phyloP scores from a whole-genome alignment of 2,888 invertebrate species.

The Mesorhabditis belari region DNA sequence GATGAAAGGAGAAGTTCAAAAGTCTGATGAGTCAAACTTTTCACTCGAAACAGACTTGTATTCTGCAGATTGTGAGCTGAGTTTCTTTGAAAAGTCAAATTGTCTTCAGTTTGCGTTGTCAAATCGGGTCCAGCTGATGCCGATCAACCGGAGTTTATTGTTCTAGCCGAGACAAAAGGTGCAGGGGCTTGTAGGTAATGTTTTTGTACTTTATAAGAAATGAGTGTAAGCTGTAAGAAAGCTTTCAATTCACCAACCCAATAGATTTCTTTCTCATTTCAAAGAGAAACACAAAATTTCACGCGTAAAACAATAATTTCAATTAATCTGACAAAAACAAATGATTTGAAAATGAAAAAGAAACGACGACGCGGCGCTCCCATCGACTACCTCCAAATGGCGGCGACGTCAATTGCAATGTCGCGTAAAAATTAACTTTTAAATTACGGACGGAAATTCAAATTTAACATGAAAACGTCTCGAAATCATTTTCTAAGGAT shows the following conservation, averaged over 20 bases:
- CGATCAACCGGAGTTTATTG: conserved; percentile 36
- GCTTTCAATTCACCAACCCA: not conserved
- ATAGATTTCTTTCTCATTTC: not conserved
- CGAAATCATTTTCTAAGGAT: no score
- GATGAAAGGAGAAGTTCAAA: not conserved
- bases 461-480: no score
- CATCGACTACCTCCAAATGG: no score
- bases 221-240: not conserved
- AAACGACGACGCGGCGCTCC: no score
- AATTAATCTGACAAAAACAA: no score
- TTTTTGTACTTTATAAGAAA: not conserved
- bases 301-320: no score
- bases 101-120: conserved; percentile 37
- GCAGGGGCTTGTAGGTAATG: conserved; percentile 27
- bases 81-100: not conserved
- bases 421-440: no score
- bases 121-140: conserved; percentile 40
- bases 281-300: not conserved
- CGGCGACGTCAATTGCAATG: no score
- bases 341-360: no score
- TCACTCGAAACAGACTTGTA: not conserved
- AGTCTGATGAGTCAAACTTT: not conserved
- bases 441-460: no score
- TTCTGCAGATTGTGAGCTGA: not conserved
- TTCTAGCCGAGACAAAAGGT: conserved; percentile 38